Percentiles rank a stretch among this genome's conserved stretches.
Conservation (phyloP, 2,113 vertebrate species). For the Eretmochelys imbricata region DNA sequence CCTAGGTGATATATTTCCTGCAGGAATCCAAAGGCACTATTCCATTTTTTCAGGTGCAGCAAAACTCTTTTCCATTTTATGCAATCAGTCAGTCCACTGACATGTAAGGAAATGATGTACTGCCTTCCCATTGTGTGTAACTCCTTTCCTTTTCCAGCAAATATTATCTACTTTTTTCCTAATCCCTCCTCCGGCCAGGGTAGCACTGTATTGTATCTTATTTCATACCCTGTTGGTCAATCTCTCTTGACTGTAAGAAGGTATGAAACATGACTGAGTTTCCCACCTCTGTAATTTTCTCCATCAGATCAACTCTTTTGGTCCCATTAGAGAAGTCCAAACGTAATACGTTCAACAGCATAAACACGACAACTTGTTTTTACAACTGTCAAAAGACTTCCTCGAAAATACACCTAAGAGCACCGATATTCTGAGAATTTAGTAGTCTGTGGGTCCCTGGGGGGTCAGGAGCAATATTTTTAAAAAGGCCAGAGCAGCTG, state of each 20-base stretch:
- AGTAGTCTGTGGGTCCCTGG: neutral
- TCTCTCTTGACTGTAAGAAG: constrained; percentile 2
- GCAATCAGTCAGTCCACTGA: constrained; percentile 23
- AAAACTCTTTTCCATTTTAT: neutral
- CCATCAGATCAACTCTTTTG: neutral
- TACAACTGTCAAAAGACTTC: neutral
- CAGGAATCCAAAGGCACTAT: constrained; percentile 11
- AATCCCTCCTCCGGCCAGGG: neutral
- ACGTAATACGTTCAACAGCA: neutral
- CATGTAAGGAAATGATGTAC: constrained; percentile 59
- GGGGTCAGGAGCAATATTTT: neutral
- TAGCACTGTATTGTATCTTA: neutral
- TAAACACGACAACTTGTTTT: neutral
- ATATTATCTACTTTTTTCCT: constrained; percentile 13
- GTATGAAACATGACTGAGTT: neutral
- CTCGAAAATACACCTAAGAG: neutral
- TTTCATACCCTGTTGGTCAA: neutral
- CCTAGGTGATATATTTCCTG: constrained; percentile 24
- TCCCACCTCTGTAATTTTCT: neutral
- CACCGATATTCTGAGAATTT: neutral
- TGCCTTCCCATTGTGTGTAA: constrained; percentile 32
- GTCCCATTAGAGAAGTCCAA: neutral
- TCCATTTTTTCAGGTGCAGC: constrained; percentile 64
- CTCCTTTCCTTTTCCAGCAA: constrained; percentile 32
- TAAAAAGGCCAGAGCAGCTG: constrained; percentile 4